Percentiles rank a stretch among this genome's conserved stretches.
phyloP scores from a whole-genome alignment of 2,797 vertebrate species.

The Diplodus puntazzo region DNA sequence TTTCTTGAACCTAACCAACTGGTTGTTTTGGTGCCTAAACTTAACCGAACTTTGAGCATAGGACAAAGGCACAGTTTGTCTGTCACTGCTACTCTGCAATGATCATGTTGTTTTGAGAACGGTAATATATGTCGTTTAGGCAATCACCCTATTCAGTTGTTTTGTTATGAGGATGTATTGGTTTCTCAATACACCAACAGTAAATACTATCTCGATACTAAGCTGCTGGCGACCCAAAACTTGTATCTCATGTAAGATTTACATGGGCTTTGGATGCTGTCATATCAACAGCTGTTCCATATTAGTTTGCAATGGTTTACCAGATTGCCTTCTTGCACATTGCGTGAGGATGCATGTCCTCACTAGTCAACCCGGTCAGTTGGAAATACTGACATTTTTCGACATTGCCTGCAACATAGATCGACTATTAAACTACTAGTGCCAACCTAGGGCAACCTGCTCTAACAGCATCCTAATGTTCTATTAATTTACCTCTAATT shows the following conservation, averaged over 20 bases:
- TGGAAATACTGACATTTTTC: conserved; percentile 29
- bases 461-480: conserved; percentile 62
- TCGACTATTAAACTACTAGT: background rate
- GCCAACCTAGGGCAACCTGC: conserved; percentile 59
- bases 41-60: too few species aligned
- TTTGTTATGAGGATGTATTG: too few species aligned
- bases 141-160: too few species aligned
- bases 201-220: background rate
- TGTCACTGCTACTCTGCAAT: too few species aligned
- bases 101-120: too few species aligned
- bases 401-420: conserved; percentile 1
- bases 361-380: conserved; percentile 10
- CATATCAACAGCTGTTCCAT: conserved; percentile 26
- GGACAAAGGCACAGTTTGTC: too few species aligned
- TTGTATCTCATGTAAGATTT: background rate
- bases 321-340: background rate
- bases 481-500: conserved; percentile 65
- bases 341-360: conserved; percentile 3
- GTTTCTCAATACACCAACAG: background rate
- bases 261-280: conserved; percentile 7
- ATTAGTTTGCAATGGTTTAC: conserved; percentile 11
- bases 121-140: too few species aligned
- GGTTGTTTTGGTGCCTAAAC: too few species aligned
- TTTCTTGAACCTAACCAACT: too few species aligned
- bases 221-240: background rate